Percentiles rank a stretch among this genome's conserved stretches.
Evolutionary conservation across 2,797 vertebrate genomes (phyloP).

Genomic region (Aplochiton taeniatus): DNA sequence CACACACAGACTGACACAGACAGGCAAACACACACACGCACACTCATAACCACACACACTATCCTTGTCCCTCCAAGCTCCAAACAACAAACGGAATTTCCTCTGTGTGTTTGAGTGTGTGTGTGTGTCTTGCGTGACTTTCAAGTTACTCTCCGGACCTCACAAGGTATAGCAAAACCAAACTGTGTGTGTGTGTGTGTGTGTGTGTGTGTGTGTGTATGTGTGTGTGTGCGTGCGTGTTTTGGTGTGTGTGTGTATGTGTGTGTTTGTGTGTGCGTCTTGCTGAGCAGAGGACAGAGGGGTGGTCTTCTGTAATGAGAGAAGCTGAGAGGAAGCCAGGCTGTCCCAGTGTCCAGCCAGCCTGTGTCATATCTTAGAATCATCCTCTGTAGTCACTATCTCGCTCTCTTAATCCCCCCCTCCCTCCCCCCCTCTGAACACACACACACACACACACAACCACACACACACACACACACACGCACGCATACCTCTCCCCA

Average conservation of each 20-base stretch:
- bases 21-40: constrained; percentile 14
- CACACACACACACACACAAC: constrained; percentile 21
- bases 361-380: constrained; percentile 38
- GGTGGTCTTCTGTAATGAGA: constrained; percentile 57
- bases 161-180: no score
- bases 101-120: constrained; percentile 15
- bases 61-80: constrained; percentile 21
- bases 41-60: constrained; percentile 19
- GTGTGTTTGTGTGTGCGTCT: constrained; percentile 14
- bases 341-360: constrained; percentile 18
- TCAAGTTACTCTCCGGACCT: no score
- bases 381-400: constrained; percentile 14
- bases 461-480: constrained; percentile 17
- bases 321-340: constrained; percentile 30
- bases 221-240: constrained; percentile 10
- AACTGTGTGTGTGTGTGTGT: constrained; percentile 15
- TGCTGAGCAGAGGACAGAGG: constrained; percentile 17
- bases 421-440: constrained; percentile 8
- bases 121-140: no score
- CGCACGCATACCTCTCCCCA: constrained; percentile 22
- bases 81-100: constrained; percentile 22
- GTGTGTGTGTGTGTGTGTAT: background rate
- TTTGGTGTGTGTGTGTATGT: background rate
- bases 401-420: background rate
- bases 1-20: constrained; percentile 15